Percentiles rank a stretch among this genome's conserved stretches.
These are phyloP conservation scores for Dermatemys mawii DNA, from an alignment of 2,113 vertebrate species.

Conservation along the genomic window DNA sequence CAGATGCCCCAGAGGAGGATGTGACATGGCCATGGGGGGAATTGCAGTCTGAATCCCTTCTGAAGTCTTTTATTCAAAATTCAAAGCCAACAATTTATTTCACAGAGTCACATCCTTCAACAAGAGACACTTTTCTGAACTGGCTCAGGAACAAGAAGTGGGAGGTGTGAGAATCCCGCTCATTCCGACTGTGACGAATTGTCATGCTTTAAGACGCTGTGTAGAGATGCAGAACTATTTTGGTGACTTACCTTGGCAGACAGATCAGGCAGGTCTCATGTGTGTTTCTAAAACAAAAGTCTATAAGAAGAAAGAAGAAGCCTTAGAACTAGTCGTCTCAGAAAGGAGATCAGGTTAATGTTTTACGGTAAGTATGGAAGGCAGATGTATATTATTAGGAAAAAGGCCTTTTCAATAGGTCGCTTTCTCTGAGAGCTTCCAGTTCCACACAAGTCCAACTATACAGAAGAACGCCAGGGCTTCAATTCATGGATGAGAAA, in stretches of 20 bases:
- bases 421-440: not conserved
- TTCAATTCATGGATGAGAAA: not conserved
- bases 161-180: not conserved
- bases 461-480: not conserved
- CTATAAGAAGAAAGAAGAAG: not conserved
- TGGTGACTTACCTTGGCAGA: not conserved
- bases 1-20: not conserved
- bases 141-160: not conserved
- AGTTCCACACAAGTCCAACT: not conserved
- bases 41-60: fast-evolving
- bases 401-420: not conserved
- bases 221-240: fast-evolving
- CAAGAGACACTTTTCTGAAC: fast-evolving
- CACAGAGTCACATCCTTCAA: not conserved
- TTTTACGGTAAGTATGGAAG: not conserved
- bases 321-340: not conserved
- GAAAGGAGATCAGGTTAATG: not conserved
- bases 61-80: not conserved
- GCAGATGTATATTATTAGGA: not conserved
- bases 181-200: not conserved
- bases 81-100: not conserved
- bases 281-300: not conserved
- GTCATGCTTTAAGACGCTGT: not conserved
- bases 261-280: not conserved
- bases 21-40: fast-evolving